These are phyloP conservation scores for Falco naumanni DNA, from an alignment of 2,797 vertebrate genomes.

Conservation along the genomic window DNA sequence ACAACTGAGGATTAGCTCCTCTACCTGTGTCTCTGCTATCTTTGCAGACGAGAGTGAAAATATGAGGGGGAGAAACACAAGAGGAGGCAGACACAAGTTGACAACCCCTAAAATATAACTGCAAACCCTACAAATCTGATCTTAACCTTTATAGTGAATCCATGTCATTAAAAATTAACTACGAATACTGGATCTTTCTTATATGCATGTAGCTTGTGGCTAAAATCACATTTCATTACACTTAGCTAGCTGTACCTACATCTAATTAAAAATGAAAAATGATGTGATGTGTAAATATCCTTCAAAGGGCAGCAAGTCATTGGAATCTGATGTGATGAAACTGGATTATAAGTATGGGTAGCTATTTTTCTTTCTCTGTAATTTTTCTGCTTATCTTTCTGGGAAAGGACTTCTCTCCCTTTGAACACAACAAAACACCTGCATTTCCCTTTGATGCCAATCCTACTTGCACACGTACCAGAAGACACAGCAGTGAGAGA, in stretches of 20 bases:
- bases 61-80: not conserved
- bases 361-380: not conserved
- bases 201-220: not conserved
- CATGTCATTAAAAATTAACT: conserved; percentile 30
- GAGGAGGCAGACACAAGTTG: not conserved
- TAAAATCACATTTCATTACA: not conserved
- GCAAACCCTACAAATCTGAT: not conserved
- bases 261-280: conserved; percentile 52
- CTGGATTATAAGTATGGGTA: not conserved
- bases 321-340: not conserved
- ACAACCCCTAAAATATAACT: not conserved
- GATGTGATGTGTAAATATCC: conserved; percentile 24
- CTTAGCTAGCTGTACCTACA: not conserved
- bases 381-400: not conserved
- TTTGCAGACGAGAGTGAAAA: not conserved
- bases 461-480: not conserved
- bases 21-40: not conserved
- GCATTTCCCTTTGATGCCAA: not conserved
- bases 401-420: not conserved
- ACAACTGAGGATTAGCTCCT: not conserved
- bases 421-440: not conserved
- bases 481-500: not conserved
- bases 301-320: conserved; percentile 39
- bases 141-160: conserved; percentile 20
- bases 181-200: not conserved